These are phyloP conservation scores for Bucco capensis DNA, from an alignment of 2,113 vertebrate species.

Conservation along the genomic window DNA sequence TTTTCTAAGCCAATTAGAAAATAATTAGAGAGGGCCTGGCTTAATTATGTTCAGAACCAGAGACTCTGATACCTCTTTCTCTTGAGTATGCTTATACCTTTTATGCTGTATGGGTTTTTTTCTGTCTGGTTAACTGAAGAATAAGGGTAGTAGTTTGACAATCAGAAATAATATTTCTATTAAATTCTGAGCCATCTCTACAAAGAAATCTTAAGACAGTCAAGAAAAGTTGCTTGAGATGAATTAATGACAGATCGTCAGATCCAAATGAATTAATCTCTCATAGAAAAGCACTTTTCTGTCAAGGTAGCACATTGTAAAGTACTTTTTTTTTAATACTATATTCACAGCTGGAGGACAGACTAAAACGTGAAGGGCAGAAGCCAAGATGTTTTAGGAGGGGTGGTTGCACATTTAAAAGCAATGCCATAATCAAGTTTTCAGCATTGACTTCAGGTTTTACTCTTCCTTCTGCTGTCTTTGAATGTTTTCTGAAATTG, in stretches of 20 bases:
- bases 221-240: background rate
- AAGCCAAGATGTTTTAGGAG: background rate
- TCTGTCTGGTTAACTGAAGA: background rate
- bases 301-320: background rate
- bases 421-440: background rate
- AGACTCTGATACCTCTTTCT: background rate
- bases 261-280: too few relatives aligned
- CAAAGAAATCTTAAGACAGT: background rate
- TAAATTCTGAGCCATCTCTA: background rate
- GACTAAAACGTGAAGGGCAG: background rate
- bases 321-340: background rate
- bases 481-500: background rate
- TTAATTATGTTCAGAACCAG: background rate
- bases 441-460: background rate
- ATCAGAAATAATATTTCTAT: background rate
- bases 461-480: background rate
- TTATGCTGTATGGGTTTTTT: fast-evolving
- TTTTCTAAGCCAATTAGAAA: background rate
- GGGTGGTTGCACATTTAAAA: background rate
- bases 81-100: background rate
- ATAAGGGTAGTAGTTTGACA: background rate
- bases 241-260: background rate
- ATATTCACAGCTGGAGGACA: background rate
- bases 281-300: background rate
- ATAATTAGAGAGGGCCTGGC: background rate